Percentiles rank a stretch among this genome's conserved stretches.
Conservation (phyloP, 2,888 invertebrate species). For the Corbicula japonica region DNA sequence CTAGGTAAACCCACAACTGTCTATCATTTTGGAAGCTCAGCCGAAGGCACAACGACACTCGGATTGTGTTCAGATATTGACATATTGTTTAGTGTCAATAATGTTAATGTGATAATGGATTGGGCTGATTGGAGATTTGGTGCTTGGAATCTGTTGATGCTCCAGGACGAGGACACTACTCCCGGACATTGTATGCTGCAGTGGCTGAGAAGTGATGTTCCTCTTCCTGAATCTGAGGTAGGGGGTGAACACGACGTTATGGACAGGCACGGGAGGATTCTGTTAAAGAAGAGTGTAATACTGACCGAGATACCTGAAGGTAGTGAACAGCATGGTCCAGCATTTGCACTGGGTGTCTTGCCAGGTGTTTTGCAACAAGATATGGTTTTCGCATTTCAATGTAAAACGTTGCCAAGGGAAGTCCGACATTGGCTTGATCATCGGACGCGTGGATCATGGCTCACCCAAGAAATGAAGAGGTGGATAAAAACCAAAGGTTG, state of each 20-base stretch:
- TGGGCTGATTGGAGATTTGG: neutral
- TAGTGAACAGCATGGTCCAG: neutral
- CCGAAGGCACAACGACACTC: neutral
- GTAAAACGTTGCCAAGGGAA: neutral
- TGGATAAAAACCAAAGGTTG: neutral
- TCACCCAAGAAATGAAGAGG: neutral
- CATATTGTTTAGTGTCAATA: neutral
- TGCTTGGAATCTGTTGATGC: neutral
- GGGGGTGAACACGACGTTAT: neutral
- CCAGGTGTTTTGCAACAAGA: neutral
- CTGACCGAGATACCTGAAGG: neutral
- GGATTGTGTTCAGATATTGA: neutral
- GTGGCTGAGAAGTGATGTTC: neutral
- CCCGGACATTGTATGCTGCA: constrained; percentile 1
- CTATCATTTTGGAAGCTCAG: neutral
- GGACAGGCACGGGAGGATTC: neutral
- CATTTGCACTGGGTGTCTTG: neutral
- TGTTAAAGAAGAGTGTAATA: neutral
- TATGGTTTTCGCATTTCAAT: neutral
- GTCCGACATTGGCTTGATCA: neutral
- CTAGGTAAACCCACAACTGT: neutral
- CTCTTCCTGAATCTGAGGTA: neutral
- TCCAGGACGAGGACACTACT: neutral
- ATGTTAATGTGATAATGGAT: neutral
- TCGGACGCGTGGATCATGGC: neutral